phyloP scores from a whole-genome alignment of 2,113 vertebrate species.

The Oryzias celebensis region DNA sequence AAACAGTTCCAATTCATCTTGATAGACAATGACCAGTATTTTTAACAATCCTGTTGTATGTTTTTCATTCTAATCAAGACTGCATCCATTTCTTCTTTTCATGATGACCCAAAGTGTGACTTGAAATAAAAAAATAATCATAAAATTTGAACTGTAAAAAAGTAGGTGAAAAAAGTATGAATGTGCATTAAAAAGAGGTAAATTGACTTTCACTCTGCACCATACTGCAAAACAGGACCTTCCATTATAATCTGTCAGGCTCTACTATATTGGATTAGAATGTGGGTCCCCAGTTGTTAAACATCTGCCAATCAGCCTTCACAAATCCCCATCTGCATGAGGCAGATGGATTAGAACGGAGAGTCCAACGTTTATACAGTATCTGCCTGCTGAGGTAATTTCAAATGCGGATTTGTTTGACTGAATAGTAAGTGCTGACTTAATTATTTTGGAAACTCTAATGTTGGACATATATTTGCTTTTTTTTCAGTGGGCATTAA shows the following conservation, averaged over 20 bases:
- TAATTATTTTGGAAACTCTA: conserved; percentile 43
- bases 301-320: conserved; percentile 47
- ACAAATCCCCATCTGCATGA: conserved; percentile 25
- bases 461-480: conserved; percentile 44
- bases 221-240: background rate
- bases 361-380: conserved; percentile 20
- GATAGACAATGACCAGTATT: no score
- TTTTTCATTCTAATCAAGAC: no score
- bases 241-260: background rate
- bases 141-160: no score
- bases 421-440: conserved; percentile 42
- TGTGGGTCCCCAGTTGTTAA: conserved; percentile 30
- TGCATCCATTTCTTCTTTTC: no score
- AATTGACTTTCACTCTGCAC: conserved; percentile 4
- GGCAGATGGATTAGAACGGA: conserved; percentile 21
- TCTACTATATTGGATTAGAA: conserved; percentile 39
- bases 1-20: no score
- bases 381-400: conserved; percentile 40
- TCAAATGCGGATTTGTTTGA: conserved; percentile 43
- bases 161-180: no score
- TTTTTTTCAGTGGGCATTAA: conserved; percentile 45
- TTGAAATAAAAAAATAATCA: no score
- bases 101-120: no score
- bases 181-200: background rate
- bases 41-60: no score